Evolutionary conservation across 2,888 invertebrate species (phyloP), one percentile per base, ranked within the genome.

Genomic region (Drosophila infuscata): DNA sequence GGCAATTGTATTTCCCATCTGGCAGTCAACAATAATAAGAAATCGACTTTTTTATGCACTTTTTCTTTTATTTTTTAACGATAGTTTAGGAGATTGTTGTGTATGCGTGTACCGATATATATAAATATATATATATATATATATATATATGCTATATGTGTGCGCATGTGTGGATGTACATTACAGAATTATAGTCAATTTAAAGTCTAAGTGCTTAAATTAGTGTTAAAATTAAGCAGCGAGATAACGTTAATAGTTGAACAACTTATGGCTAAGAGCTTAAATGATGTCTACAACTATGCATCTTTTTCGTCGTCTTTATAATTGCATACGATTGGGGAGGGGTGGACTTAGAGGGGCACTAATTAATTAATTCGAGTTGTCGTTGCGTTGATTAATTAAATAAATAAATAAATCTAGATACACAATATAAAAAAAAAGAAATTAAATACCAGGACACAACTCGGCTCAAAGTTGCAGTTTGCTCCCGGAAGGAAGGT

Each of bases 221-320:
- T 51, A 68, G n/a, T 51, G n/a, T 56, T 68, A 63, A n/a, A 48
- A 52, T 25, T 81, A 79, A 46, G 69, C 77, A 72, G 79, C 79
- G 77, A 76, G 68, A 59, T 81, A 78, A 76, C 61, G 68, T 71
- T 76, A 76, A 78, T 78, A 79, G 79, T 74, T 81, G 81, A 81
- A 81, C 79, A 58, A 69, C 73, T 79, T 79, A 69, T 6, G 9
- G 17, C n/a, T 67, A 67, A n/a, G 1, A 17, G 15, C 56, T 43
- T 58, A 70, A 20, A 38, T 35, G 8, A 66, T 30, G 6, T n/a
- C 46, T 53, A n/a, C n/a, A 54, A 29, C 54, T 54, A 32, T 36
- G 5, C 51, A n/a, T 32, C 25, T 7, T 30, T 29, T 30, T 36
- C n/a, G n/a, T 38, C 36, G 20, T 51, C 32, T 59, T 29, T 30